A percentile compares a stretch with the other conserved stretches of the same genome.
These are phyloP conservation scores for Mamestra configurata DNA, from an alignment of 1,140 invertebrate species.

Conservation along the genomic window DNA sequence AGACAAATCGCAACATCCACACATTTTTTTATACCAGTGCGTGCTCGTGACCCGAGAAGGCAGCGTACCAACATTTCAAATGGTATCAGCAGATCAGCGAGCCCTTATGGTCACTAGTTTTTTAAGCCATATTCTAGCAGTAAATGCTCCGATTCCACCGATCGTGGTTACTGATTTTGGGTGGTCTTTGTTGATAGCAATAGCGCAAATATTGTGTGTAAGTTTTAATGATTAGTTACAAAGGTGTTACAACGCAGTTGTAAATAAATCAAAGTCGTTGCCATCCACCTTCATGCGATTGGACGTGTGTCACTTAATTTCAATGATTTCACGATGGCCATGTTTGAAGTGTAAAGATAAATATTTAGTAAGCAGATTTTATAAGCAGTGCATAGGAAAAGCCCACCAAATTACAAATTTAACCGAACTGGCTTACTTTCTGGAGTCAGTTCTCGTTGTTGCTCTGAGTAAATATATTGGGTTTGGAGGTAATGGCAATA, in stretches of 20 bases:
- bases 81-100: neutral
- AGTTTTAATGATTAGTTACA: constrained; percentile 8
- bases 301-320: neutral
- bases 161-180: constrained; percentile 10
- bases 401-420: neutral
- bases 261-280: neutral
- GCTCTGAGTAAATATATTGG: constrained; percentile 5
- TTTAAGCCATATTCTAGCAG: neutral
- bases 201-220: constrained; percentile 9
- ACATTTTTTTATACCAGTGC: constrained; percentile 25
- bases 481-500: too few relatives aligned
- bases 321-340: neutral
- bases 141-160: constrained; percentile 7
- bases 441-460: neutral
- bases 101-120: neutral
- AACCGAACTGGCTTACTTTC: neutral
- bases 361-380: constrained; percentile 1
- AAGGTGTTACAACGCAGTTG: neutral
- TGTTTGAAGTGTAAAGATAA: constrained; percentile 7
- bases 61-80: neutral
- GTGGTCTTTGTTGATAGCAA: constrained; percentile 18
- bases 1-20: neutral
- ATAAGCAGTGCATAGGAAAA: constrained; percentile 3
- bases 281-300: constrained; percentile 13
- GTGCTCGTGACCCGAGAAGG: constrained; percentile 7